These are phyloP conservation scores for Drosophila neonasuta DNA, from an alignment of 2,888 invertebrate genomes.

Conservation along the genomic window DNA sequence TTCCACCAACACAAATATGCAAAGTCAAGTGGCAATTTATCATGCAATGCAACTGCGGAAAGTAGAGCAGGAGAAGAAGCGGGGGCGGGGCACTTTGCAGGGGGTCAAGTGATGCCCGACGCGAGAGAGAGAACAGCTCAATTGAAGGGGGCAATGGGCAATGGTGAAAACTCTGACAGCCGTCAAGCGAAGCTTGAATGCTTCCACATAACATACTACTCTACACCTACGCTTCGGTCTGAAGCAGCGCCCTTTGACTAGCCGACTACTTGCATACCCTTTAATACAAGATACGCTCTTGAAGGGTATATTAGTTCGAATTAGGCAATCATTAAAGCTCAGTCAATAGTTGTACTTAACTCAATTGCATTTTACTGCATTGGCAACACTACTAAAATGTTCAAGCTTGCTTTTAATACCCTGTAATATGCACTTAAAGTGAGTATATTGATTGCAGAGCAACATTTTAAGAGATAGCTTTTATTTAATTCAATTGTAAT, in stretches of 20 bases:
- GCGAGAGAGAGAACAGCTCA: conserved; percentile 49
- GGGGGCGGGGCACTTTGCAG: conserved; percentile 18
- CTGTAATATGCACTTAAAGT: neutral
- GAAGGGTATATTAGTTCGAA: neutral
- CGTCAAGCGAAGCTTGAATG: neutral
- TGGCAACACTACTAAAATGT: too few relatives aligned
- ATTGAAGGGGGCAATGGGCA: conserved; percentile 53
- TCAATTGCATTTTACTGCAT: too few relatives aligned
- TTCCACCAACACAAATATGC: conserved; percentile 66
- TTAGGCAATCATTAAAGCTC: too few relatives aligned
- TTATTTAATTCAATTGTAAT: too few relatives aligned
- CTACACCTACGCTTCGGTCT: conserved; percentile 54
- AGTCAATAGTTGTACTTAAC: too few relatives aligned
- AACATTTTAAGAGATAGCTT: neutral
- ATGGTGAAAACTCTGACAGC: conserved; percentile 15
- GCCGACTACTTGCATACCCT: conserved; percentile 28
- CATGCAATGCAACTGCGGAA: conserved; percentile 55
- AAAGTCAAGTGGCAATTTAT: conserved; percentile 79
- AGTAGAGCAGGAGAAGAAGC: conserved; percentile 10
- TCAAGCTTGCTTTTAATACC: neutral
- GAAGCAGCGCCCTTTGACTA: neutral
- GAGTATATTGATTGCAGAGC: neutral
- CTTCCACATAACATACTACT: conserved; percentile 11
- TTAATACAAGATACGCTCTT: neutral
- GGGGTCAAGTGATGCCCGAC: conserved; percentile 66